These are phyloP conservation scores for Cherax destructor DNA, from an alignment of 1,140 invertebrate species.

Conservation along the genomic window DNA sequence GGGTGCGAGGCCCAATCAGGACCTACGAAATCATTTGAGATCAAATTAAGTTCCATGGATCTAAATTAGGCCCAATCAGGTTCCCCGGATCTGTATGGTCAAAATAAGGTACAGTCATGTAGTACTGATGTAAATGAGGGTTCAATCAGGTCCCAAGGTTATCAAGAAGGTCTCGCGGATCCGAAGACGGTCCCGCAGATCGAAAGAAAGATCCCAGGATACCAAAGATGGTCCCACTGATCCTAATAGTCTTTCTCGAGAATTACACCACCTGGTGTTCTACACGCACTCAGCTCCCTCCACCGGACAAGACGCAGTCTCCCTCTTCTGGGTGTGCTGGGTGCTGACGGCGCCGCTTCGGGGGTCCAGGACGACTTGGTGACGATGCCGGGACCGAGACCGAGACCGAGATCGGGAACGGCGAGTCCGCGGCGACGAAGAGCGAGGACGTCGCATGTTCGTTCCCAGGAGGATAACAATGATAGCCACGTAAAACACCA, in stretches of 20 bases:
- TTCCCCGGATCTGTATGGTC: not conserved
- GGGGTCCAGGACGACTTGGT: conserved; percentile 36
- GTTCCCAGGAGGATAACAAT: conserved; percentile 48
- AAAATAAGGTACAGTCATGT: not conserved
- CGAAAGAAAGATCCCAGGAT: not conserved
- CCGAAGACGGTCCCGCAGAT: too few relatives aligned
- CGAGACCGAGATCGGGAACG: conserved; percentile 4
- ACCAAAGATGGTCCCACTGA: too few relatives aligned
- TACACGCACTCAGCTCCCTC: not conserved
- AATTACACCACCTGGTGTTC: too few relatives aligned
- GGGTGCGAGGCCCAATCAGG: too few relatives aligned
- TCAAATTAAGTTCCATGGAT: not conserved
- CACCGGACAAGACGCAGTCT: not conserved
- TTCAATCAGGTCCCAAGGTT: not conserved
- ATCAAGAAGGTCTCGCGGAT: not conserved
- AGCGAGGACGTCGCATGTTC: conserved; percentile 24
- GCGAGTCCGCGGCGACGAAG: not conserved
- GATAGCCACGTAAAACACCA: conserved; percentile 51
- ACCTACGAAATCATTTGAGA: too few relatives aligned
- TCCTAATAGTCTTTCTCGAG: not conserved
- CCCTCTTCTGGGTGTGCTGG: conserved; percentile 32
- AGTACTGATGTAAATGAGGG: not conserved
- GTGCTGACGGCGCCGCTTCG: conserved; percentile 14
- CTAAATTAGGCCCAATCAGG: not conserved
- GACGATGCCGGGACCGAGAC: conserved; percentile 16